A percentile compares a stretch with the other conserved stretches of the same genome.
These are phyloP conservation scores for Brachyptera risi DNA, from an alignment of 2,888 invertebrate species.

Conservation along the genomic window DNA sequence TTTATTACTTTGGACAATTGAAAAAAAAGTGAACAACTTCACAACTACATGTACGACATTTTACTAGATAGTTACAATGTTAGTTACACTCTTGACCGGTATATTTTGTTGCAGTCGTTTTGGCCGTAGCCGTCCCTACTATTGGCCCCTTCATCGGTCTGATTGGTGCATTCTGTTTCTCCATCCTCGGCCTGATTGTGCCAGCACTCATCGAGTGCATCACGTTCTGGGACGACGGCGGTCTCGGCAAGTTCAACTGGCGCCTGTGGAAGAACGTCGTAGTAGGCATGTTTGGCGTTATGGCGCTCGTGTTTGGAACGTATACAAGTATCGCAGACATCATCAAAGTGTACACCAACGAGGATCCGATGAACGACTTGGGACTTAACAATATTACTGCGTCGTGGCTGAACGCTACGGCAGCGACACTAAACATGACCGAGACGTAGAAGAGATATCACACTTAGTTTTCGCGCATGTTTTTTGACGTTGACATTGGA, in stretches of 20 bases:
- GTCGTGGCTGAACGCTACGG: not conserved
- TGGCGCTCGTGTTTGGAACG: conserved; percentile 80
- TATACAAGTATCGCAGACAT: conserved; percentile 61
- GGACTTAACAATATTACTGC: not conserved
- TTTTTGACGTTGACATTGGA: too few relatives aligned
- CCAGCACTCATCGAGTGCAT: conserved; percentile 83
- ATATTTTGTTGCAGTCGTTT: conserved; percentile 59
- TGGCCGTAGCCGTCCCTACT: conserved; percentile 83
- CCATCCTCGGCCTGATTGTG: conserved; percentile 82
- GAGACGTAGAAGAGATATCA: too few relatives aligned
- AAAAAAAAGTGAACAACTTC: too few relatives aligned
- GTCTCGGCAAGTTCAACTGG: conserved; percentile 69
- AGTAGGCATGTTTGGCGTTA: conserved; percentile 68
- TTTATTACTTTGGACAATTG: too few relatives aligned
- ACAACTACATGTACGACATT: too few relatives aligned
- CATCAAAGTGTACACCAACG: conserved; percentile 41
- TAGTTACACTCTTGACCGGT: too few relatives aligned
- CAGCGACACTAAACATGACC: not conserved
- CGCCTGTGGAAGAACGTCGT: conserved; percentile 74
- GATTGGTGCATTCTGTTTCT: conserved; percentile 91
- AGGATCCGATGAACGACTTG: not conserved
- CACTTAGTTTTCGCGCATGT: too few relatives aligned
- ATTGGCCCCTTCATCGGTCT: conserved; percentile 87
- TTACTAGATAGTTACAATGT: too few relatives aligned
- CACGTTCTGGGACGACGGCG: conserved; percentile 74